Evolutionary conservation across 2,113 vertebrate species (phyloP), one percentile per base, ranked within the genome.

Genomic region (Thunnus thynnus): DNA sequence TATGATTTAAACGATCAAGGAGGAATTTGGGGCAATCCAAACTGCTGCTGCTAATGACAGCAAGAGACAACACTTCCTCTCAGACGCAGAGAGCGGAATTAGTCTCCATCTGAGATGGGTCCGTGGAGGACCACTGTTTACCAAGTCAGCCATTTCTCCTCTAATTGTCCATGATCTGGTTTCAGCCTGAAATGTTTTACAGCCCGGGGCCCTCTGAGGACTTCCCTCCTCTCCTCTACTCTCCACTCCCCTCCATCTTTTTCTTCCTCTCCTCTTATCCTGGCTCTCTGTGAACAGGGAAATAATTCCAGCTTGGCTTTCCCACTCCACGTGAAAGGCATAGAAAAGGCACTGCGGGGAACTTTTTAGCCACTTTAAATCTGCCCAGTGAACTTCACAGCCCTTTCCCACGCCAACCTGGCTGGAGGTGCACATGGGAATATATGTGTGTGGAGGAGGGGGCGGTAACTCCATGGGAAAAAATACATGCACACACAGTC

Each of bases 121-220:
- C 86, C 75, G 1, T 65, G n/a, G 87, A 88, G 87, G 68, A 83
- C 62, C 20, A 54, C 58, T 84, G 86, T 89, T 93, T 90, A 90
- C 85, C 84, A 85, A 92, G 82, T 87, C 88, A 89, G 88, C 80
- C 72, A 64, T 84, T 89, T 78, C 82, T 57, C 71, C 85, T 88
- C 82, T 90, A 91, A 93, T 88, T 92, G 86, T 88, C 84, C 78
- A 71, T 82, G 83, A 91, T 92, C 83, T 78, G 66, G 74, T 89
- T 90, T 91, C 86, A 87, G 75, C 75, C 73, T 87, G 86, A 85
- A 87, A 83, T 27, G 73, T 78, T 85, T 87, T 86, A 80, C 69
- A 87, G 85, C 68, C 84, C 67, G 71, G 17, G 41, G 51, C 62
- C 90, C 91, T 86, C 86, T 1, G 66, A 61, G 78, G 79, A 90